A percentile compares a stretch with the other conserved stretches of the same genome.
phyloP scores from a whole-genome alignment of 2,888 invertebrate genomes.

The Mesorhabditis spiculigera region DNA sequence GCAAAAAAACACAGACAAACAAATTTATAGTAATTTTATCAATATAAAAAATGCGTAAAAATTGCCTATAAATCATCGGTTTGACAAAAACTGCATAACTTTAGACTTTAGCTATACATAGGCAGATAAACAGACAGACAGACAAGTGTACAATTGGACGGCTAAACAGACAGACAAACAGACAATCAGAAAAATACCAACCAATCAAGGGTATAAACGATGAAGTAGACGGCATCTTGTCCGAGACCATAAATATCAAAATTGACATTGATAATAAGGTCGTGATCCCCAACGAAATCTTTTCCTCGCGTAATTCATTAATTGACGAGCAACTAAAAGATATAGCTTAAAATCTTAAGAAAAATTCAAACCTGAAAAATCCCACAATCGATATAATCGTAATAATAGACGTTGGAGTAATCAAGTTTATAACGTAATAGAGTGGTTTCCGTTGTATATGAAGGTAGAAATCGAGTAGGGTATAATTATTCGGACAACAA shows the following conservation, averaged over 20 bases:
- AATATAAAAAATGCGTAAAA: too few species aligned
- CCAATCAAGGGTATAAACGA: conserved; percentile 62
- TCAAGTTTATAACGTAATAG: conserved; percentile 46
- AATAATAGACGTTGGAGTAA: conserved; percentile 57
- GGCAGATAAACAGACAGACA: too few species aligned
- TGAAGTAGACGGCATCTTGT: conserved; percentile 62
- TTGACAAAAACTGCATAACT: too few species aligned
- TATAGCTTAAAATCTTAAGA: background rate
- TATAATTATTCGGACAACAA: conserved; percentile 51
- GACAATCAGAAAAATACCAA: too few species aligned
- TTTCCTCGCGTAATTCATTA: conserved; percentile 48
- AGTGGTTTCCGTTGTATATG: conserved; percentile 41
- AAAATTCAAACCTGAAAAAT: conserved; percentile 57
- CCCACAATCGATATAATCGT: conserved; percentile 59
- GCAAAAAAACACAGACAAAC: too few species aligned
- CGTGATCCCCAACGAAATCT: conserved; percentile 52
- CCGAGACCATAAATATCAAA: conserved; percentile 59
- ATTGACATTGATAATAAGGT: conserved; percentile 59
- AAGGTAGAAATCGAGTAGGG: conserved; percentile 36
- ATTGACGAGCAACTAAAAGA: conserved; percentile 38
- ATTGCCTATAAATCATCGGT: too few species aligned
- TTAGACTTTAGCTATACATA: too few species aligned
- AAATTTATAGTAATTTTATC: too few species aligned
- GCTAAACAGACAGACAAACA: background rate
- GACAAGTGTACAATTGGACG: too few species aligned